Base-by-base conservation (phyloP, 2,888 invertebrate genomes). In the Hololepta plana region DNA sequence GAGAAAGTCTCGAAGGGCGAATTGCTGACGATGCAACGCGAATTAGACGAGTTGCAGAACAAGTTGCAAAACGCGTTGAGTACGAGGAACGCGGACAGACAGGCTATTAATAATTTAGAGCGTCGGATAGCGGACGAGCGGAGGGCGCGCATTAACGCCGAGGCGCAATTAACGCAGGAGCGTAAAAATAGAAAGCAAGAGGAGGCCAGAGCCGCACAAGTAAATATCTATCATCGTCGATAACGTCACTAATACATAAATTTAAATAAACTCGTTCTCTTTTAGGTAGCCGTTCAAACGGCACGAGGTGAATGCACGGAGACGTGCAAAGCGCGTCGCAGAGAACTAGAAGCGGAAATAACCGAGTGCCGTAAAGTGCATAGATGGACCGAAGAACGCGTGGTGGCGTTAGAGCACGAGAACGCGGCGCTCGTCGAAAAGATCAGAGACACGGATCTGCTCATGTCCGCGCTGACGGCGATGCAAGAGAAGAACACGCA, bases 401-500 rank as follows among this genome's bases (percentile, higher is more conserved):
- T 58, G 32, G 53, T 58, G 30, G 50, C 60, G 27, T 46, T 65
- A 29, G 72, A 74, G 42, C 53, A 62, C 34, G 73, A 74, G 46
- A 49, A 49, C 24, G 35, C 43, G 12, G 35, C 43, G 4, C 36
- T 52, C 13, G 39, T 38, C n/a, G 54, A 56, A 25, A 53, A 53
- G 35, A 35, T 53, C 25, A 66, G 69, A 38, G 72, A 70, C 44
- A 67, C 75, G 13, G 84, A 84, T 42, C 69, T 80, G 44, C 58
- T 87, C 38, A 70, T 81, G 62, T 67, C 74, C 20, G 82, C 85
- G 11, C 59, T 87, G 38, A 67, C 70, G 25, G 73, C 76, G 35
- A 67, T 91, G 60, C 81, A 85, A 55, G 90, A 93, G 50, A 85
- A 90, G 51, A 88, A 87, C 50, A 57, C 72, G 43, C 88, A 90